Conservation (phyloP, 1,140 invertebrate genomes). For the Copidosoma floridanum region DNA sequence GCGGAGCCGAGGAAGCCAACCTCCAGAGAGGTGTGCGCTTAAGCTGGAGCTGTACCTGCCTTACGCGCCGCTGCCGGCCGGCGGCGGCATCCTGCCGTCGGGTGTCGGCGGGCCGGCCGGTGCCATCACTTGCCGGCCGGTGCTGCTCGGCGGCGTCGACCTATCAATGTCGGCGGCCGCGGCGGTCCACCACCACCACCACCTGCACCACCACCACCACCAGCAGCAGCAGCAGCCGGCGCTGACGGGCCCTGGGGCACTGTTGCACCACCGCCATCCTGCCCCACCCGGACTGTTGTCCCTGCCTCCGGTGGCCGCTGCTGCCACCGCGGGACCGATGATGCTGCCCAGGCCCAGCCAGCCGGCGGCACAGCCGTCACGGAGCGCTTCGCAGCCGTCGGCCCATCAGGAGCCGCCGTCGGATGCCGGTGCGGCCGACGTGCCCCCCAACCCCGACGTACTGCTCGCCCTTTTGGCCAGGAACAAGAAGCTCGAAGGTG, state of each 20-base stretch:
- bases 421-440: conserved; percentile 41
- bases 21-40: not conserved
- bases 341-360: not conserved
- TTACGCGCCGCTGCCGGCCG: conserved; percentile 55
- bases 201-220: too few relatives aligned
- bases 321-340: not conserved
- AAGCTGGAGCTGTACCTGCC: conserved; percentile 57
- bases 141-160: conserved; percentile 50
- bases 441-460: conserved; percentile 74
- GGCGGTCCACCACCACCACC: conserved; percentile 12
- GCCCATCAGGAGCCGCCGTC: conserved; percentile 43
- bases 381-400: conserved; percentile 37
- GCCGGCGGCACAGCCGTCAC: too few relatives aligned
- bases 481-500: conserved; percentile 87
- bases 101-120: conserved; percentile 41
- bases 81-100: conserved; percentile 50
- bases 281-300: not conserved
- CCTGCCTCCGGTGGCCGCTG: not conserved
- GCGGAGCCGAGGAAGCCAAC: not conserved
- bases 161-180: conserved; percentile 50
- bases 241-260: conserved; percentile 37
- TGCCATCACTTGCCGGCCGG: conserved; percentile 37
- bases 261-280: not conserved
- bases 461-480: conserved; percentile 77
- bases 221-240: conserved; percentile 50